Evolutionary conservation across 2,113 vertebrate genomes (phyloP), one percentile per base, ranked within the genome.

Genomic region (Ginglymostoma cirratum): DNA sequence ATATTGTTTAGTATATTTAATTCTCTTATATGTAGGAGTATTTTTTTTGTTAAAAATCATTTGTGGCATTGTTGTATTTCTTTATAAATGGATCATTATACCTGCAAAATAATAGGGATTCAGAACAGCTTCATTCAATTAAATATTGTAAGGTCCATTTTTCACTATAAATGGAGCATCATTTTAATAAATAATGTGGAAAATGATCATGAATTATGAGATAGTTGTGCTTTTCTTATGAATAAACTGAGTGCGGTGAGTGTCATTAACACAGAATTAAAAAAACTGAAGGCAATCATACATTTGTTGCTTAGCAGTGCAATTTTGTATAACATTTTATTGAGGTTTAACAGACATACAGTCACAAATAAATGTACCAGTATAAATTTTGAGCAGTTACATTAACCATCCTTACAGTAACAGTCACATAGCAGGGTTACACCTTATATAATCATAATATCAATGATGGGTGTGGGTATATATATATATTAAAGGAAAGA

Each of bases 361-460:
- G 94, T 72, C 94, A 95, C 94, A 95, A 95, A 72, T 95, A 95
- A 95, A 95, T 95, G 94, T 95, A 95, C 94, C 94, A 76, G 94
- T 95, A 95, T 95, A 95, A 95, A 95, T 95, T 95, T 69, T 95
- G 94, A 95, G 69, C 94, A 95, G 94, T 95, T 95, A 95, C 94
- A 95, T 95, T 95, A 95, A 95, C 69, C 94, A 95, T 95, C 94
- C 94, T 95, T 95, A 95, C 94, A 95, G 94, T 95, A 95, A 95
- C 94, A 95, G 94, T 95, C 94, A 95, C 94, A 95, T 95, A 95
- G 69, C 94, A 95, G 94, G 94, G 67, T 95, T 95, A 95, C 94
- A 95, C 69, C 94, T 95, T 72, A 95, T 95, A 95, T 95, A 95
- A 76, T 76, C 94, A 95, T 95, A 95, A 95, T 95, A 95, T 95